Conservation (phyloP, 2,888 invertebrate genomes). For the Eucriotettix oculatus region DNA sequence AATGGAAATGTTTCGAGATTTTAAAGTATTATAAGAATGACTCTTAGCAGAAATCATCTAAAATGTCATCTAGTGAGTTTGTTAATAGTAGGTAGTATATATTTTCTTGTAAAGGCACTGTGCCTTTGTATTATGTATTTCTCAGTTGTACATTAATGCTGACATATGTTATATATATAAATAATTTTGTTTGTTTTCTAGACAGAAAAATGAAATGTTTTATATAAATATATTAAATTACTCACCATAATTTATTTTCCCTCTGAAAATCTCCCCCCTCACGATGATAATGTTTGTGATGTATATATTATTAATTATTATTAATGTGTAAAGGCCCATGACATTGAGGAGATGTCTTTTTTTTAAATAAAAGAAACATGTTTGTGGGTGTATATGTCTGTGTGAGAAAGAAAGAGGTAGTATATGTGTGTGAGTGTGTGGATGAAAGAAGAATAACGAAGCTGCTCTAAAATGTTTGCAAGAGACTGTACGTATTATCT, state of each 20-base stretch:
- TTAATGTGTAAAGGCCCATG: conserved; percentile 13
- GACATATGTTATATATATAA: background rate
- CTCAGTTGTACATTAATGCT: conserved; percentile 5
- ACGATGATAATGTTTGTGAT: conserved; percentile 11
- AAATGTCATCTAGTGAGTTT: background rate
- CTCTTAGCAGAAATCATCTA: background rate
- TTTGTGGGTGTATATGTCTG: conserved; percentile 3
- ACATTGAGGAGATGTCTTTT: conserved; percentile 14
- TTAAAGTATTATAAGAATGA: background rate
- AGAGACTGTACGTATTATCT: conserved; percentile 15
- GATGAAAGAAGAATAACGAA: conserved; percentile 9
- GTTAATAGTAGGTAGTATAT: background rate
- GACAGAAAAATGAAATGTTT: conserved; percentile 6
- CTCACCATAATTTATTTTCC: conserved; percentile 13
- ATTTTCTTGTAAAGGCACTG: background rate
- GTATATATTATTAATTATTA: conserved; percentile 14
- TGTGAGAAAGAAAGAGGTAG: conserved; percentile 5
- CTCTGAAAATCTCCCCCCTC: conserved; percentile 4
- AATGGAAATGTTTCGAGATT: too few species aligned
- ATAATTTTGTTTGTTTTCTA: conserved; percentile 4
- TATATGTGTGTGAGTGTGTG: conserved; percentile 3
- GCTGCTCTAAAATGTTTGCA: conserved; percentile 12
- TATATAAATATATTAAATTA: conserved; percentile 10
- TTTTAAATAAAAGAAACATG: conserved; percentile 1
- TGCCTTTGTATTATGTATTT: background rate